Percentiles rank a stretch among this genome's conserved stretches.
Conservation (phyloP, 1,140 invertebrate species). For the Meloidogyne exigua region DNA sequence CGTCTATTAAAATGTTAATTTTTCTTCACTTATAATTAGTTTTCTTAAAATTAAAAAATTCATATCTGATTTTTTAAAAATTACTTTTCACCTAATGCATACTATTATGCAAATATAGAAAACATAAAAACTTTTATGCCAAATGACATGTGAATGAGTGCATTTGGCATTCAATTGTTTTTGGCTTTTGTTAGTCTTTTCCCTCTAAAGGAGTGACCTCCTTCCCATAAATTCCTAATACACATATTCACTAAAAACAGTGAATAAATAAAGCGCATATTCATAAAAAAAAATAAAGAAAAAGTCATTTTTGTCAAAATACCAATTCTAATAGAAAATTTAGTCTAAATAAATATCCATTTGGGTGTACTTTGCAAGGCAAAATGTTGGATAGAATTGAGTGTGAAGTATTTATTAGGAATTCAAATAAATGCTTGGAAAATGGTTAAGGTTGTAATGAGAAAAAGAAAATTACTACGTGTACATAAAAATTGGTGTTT, state of each 20-base stretch:
- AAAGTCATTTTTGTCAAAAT: background rate
- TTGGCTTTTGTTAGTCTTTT: background rate
- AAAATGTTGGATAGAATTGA: background rate
- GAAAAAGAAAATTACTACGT: background rate
- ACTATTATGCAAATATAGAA: no score
- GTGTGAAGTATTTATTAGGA: background rate
- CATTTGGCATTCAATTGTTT: background rate
- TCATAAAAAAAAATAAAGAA: background rate
- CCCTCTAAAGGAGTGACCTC: background rate
- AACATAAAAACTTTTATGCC: no score
- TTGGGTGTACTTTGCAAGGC: no score
- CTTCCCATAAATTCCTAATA: background rate
- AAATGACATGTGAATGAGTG: background rate
- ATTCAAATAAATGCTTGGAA: conserved; percentile 8
- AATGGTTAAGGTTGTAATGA: background rate
- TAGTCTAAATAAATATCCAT: no score
- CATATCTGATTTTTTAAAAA: no score
- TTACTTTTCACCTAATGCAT: no score
- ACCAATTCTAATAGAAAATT: background rate
- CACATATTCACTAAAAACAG: background rate
- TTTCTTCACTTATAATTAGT: no score
- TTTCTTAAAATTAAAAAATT: no score
- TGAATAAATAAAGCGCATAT: background rate
- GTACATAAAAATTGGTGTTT: background rate
- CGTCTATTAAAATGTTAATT: no score